Percentiles rank a stretch among this genome's conserved stretches.
These are phyloP conservation scores for Scaptomyza flava DNA, from an alignment of 2,888 invertebrate species.

Conservation along the genomic window DNA sequence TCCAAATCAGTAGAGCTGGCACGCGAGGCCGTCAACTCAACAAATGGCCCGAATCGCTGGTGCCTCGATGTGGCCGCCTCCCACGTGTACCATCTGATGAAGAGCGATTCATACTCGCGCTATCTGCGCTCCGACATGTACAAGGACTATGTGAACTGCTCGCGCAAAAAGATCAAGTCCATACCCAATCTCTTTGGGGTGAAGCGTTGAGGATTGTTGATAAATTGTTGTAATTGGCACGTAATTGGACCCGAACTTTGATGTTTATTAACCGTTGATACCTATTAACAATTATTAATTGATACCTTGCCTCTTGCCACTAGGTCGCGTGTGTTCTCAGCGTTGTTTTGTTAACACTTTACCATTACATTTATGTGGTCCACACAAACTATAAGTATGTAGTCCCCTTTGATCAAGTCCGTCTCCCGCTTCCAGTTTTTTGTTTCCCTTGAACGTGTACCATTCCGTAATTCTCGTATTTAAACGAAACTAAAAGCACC, in stretches of 20 bases:
- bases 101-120: conserved; percentile 98
- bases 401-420: neutral
- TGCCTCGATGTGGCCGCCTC: conserved; percentile 99
- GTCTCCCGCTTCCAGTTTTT: neutral
- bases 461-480: conserved; percentile 1
- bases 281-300: conserved; percentile 38
- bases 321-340: conserved; percentile 58
- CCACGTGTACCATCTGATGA: conserved; percentile 99
- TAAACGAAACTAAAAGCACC: conserved; percentile 53
- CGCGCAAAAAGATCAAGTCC: conserved; percentile 96
- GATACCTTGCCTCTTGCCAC: conserved; percentile 47
- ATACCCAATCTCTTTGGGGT: conserved; percentile 85
- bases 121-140: conserved; percentile 99
- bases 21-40: conserved; percentile 88
- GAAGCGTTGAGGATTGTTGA: conserved; percentile 82
- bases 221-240: conserved; percentile 18
- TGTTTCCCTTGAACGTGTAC: neutral
- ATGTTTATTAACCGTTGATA: conserved; percentile 46
- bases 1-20: conserved; percentile 94
- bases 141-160: conserved; percentile 97
- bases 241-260: conserved; percentile 17
- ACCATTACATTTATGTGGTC: conserved; percentile 48
- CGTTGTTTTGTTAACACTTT: conserved; percentile 32
- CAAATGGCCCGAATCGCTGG: conserved; percentile 93
- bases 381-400: conserved; percentile 18